A percentile compares a stretch with the other conserved stretches of the same genome.
phyloP scores from a whole-genome alignment of 2,113 vertebrate species.

The Lagenorhynchus albirostris region DNA sequence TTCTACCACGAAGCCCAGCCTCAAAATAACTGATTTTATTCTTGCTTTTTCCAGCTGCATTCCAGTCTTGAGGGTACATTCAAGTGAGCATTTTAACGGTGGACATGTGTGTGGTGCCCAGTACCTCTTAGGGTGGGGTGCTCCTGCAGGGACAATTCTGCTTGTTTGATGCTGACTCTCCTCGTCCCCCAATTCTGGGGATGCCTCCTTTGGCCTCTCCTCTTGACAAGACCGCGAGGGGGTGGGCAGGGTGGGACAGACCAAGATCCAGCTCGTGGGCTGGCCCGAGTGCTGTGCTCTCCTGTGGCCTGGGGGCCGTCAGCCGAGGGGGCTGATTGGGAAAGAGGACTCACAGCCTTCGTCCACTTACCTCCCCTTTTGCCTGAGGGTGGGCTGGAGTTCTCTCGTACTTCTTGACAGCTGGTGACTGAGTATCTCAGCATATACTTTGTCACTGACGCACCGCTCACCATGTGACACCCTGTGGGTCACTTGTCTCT shows the following conservation, averaged over 20 bases:
- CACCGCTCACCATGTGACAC: background rate
- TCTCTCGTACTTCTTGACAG: background rate
- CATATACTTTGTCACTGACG: background rate
- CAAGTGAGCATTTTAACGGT: background rate
- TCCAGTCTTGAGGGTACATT: background rate
- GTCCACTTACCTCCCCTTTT: background rate
- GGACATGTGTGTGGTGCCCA: fast-evolving
- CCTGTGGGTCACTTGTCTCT: background rate
- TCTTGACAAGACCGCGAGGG: background rate
- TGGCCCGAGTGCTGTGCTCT: background rate
- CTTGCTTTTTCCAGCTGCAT: background rate
- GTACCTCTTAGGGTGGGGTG: background rate
- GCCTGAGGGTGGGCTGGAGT: background rate
- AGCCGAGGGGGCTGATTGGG: too few species aligned
- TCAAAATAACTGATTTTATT: background rate
- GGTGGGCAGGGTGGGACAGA: background rate
- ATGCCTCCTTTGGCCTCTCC: background rate
- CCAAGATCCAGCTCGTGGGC: background rate
- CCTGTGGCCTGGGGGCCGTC: fast-evolving
- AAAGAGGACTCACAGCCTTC: background rate
- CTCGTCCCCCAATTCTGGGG: background rate
- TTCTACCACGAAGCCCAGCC: background rate
- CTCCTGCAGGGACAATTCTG: background rate
- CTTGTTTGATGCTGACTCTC: background rate
- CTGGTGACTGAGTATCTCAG: background rate